Evolutionary conservation across 92 coral and sea anemone genomes (phyloP).

Genomic region (Zoanthus sociatus): DNA sequence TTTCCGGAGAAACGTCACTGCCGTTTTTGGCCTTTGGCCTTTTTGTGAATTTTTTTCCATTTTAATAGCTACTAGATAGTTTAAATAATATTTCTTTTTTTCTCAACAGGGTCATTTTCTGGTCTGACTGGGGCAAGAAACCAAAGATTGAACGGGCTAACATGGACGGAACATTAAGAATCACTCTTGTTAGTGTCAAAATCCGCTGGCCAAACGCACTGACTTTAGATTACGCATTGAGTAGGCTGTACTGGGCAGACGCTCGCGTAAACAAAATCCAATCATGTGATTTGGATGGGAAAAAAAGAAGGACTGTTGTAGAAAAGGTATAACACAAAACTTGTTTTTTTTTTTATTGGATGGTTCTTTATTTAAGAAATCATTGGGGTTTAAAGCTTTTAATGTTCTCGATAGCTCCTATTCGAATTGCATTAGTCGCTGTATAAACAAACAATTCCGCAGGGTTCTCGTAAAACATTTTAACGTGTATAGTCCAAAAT

Average conservation of each 20-base stretch:
- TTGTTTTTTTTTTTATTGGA: background rate
- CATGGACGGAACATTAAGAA: conserved; percentile 70
- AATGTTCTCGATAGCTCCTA: no score
- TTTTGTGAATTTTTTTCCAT: no score
- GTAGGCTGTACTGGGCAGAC: conserved; percentile 74
- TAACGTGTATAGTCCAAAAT: no score
- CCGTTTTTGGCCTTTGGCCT: no score
- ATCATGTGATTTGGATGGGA: conserved; percentile 61
- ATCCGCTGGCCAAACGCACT: conserved; percentile 66
- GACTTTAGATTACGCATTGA: conserved; percentile 56
- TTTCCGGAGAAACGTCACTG: no score
- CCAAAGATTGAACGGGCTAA: conserved; percentile 71
- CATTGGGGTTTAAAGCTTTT: no score
- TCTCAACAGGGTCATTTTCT: conserved; percentile 56
- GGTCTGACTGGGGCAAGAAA: conserved; percentile 72
- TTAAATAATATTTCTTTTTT: background rate
- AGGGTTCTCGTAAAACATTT: background rate
- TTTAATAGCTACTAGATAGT: no score
- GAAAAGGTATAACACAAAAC: conserved; percentile 21
- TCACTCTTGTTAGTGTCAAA: conserved; percentile 45
- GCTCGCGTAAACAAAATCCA: conserved; percentile 61
- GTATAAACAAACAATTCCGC: no score
- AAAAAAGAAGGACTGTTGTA: conserved; percentile 42
- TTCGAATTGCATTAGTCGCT: no score
- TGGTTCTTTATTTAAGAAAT: no score